A percentile compares a stretch with the other conserved stretches of the same genome.
Evolutionary conservation across 1,140 invertebrate genomes (phyloP).

Genomic region (Achatina immaculata): DNA sequence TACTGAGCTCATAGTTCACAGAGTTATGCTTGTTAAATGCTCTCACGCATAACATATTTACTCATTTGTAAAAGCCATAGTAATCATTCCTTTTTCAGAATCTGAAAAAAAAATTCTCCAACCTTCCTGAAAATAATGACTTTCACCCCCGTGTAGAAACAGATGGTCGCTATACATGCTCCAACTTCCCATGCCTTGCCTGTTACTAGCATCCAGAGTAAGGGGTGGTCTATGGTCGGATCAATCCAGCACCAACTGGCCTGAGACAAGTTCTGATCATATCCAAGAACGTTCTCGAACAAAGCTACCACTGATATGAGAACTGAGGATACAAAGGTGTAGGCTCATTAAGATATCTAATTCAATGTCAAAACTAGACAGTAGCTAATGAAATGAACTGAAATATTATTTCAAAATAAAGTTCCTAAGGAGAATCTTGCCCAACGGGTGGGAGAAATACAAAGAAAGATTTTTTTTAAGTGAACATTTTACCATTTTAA

Average conservation of each 20-base stretch:
- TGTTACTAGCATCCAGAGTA: constrained; percentile 62
- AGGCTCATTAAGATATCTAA: background rate
- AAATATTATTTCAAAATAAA: too few species aligned
- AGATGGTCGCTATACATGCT: constrained; percentile 49
- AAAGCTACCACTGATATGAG: constrained; percentile 48
- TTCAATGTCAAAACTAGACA: background rate
- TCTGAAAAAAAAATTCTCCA: background rate
- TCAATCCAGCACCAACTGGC: constrained; percentile 67
- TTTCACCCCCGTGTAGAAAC: constrained; percentile 50
- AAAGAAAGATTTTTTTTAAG: too few species aligned
- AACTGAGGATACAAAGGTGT: constrained; percentile 30
- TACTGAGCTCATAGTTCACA: too few species aligned
- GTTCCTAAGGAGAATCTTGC: too few species aligned
- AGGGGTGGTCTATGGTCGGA: constrained; percentile 40
- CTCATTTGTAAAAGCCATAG: too few species aligned
- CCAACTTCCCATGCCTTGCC: constrained; percentile 62
- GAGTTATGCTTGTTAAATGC: too few species aligned
- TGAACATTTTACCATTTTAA: too few species aligned
- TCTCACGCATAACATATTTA: too few species aligned
- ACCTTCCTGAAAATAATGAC: constrained; percentile 49
- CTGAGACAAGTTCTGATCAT: constrained; percentile 51
- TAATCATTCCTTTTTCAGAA: too few species aligned
- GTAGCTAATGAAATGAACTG: background rate
- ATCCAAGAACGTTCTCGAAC: constrained; percentile 53
- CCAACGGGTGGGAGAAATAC: too few species aligned